Evolutionary conservation across 2,797 vertebrate genomes (phyloP).

Genomic region (Arctocebus calabarensis): DNA sequence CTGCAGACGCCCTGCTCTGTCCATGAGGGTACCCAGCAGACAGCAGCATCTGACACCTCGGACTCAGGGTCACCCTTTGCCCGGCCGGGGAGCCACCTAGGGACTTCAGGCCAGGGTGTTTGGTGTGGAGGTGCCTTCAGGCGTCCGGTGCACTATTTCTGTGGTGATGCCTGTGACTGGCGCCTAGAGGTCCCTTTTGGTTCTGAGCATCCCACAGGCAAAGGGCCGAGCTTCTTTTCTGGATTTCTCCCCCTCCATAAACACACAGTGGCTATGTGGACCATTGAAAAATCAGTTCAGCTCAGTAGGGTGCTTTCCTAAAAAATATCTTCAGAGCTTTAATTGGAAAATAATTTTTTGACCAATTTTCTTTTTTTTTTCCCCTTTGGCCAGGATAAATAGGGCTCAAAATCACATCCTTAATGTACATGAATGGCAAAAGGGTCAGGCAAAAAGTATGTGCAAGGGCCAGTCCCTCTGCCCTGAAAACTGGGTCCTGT

Average conservation of each 20-base stretch:
- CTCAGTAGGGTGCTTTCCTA: background rate
- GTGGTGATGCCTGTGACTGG: too few relatives aligned
- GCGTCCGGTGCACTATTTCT: too few relatives aligned
- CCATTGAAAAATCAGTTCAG: background rate
- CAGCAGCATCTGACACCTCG: background rate
- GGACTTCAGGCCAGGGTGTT: too few relatives aligned
- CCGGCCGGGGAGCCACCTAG: background rate
- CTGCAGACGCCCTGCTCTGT: background rate
- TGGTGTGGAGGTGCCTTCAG: too few relatives aligned
- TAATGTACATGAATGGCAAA: too few relatives aligned
- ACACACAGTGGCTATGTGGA: fast-evolving
- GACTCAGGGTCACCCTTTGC: too few relatives aligned
- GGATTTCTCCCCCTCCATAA: background rate
- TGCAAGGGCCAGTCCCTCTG: background rate
- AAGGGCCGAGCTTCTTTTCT: too few relatives aligned
- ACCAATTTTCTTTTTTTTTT: background rate
- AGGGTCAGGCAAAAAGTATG: too few relatives aligned
- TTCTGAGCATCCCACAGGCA: too few relatives aligned
- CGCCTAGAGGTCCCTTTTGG: too few relatives aligned
- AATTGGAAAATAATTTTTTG: background rate
- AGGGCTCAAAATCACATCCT: background rate
- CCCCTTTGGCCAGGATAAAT: background rate
- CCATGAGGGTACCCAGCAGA: too few relatives aligned
- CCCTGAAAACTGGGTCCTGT: fast-evolving
- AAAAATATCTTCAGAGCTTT: background rate